Evolutionary conservation across 2,113 vertebrate species (phyloP).

Genomic region (Pelvicachromis taeniatus): DNA sequence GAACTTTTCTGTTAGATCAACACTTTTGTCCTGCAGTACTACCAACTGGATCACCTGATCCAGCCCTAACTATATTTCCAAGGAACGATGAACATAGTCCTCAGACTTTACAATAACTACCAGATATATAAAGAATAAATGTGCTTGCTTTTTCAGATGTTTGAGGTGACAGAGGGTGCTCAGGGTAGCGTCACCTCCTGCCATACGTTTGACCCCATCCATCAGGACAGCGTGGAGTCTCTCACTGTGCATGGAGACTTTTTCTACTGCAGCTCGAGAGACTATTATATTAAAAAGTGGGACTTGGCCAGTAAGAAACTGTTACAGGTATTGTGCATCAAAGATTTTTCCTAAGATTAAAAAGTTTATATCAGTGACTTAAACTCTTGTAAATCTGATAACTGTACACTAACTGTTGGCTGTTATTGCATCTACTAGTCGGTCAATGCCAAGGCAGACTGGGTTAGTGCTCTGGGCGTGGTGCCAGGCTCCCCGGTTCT

Average conservation of each 20-base stretch:
- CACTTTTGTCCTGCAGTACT: neutral
- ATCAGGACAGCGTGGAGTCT: constrained; percentile 90
- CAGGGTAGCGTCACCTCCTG: constrained; percentile 85
- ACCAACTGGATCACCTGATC: neutral
- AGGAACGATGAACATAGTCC: neutral
- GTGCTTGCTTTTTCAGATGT: constrained; percentile 77
- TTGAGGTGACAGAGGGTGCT: constrained; percentile 89
- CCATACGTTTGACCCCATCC: constrained; percentile 86
- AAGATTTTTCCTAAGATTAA: neutral
- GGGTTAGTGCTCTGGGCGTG: constrained; percentile 85
- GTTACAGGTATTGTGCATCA: constrained; percentile 75
- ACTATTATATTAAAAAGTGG: constrained; percentile 93
- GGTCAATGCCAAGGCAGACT: constrained; percentile 84
- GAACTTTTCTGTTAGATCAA: neutral
- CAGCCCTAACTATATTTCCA: neutral
- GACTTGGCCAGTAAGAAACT: constrained; percentile 86
- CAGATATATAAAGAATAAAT: too few species aligned
- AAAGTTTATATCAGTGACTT: neutral
- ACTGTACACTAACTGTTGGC: neutral
- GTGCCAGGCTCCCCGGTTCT: constrained; percentile 78
- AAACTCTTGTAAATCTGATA: neutral
- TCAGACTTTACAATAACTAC: neutral
- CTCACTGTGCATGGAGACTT: constrained; percentile 82
- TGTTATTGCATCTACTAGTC: constrained; percentile 77
- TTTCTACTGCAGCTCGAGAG: constrained; percentile 89